phyloP scores from a whole-genome alignment of 1,140 invertebrate species.

The Drosophila novamexicana region DNA sequence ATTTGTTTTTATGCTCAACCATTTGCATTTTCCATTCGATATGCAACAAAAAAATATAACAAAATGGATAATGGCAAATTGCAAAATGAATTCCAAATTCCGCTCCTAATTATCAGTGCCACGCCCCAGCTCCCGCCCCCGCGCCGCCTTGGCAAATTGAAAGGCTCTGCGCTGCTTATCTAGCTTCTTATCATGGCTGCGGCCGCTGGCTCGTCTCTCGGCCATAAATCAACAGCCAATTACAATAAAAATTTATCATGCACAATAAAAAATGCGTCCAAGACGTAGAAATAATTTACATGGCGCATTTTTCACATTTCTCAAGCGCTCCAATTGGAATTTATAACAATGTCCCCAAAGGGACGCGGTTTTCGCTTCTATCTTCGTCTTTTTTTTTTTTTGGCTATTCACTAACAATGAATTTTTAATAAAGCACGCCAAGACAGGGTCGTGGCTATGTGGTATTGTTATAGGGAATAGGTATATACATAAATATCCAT shows the following conservation, averaged over 20 bases:
- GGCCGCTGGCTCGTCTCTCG: conserved; percentile 24
- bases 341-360: conserved; percentile 80
- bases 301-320: conserved; percentile 79
- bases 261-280: conserved; percentile 70
- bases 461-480: background rate
- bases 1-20: conserved; percentile 70
- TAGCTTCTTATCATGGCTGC: conserved; percentile 7
- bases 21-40: conserved; percentile 39
- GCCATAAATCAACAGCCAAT: conserved; percentile 80
- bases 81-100: conserved; percentile 13
- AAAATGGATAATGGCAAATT: background rate
- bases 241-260: conserved; percentile 82
- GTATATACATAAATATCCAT: too few species aligned
- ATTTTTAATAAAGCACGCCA: conserved; percentile 79
- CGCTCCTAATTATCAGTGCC: conserved; percentile 38
- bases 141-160: conserved; percentile 47
- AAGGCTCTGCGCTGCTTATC: conserved; percentile 57
- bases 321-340: conserved; percentile 58
- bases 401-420: conserved; percentile 45
- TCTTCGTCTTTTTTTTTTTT: background rate
- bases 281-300: conserved; percentile 77
- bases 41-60: background rate
- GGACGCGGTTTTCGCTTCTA: conserved; percentile 25
- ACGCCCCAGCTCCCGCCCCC: conserved; percentile 11
- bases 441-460: conserved; percentile 1